A percentile compares a stretch with the other conserved stretches of the same genome.
phyloP scores from a whole-genome alignment of 2,113 vertebrate species.

The Ondatra zibethicus region DNA sequence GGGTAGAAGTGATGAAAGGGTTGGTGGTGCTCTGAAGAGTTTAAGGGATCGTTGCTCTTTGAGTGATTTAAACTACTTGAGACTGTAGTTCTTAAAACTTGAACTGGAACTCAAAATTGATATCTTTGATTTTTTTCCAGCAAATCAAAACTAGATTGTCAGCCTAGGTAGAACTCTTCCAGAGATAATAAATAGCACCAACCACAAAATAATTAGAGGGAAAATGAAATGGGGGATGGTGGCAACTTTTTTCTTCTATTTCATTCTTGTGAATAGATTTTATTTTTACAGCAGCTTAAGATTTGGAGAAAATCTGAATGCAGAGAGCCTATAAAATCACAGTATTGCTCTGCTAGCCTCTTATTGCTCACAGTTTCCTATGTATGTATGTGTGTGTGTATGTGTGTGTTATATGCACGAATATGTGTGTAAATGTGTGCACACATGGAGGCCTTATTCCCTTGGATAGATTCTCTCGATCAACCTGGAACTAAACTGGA shows the following conservation, averaged over 20 bases:
- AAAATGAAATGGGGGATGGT: not conserved
- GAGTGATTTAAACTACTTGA: slow-evolving; percentile 28
- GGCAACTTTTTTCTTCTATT: not conserved
- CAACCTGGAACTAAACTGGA: not conserved
- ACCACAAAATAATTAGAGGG: slow-evolving; percentile 30
- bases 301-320: slow-evolving; percentile 5
- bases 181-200: slow-evolving; percentile 33
- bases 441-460: not conserved
- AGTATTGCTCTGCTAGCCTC: not conserved
- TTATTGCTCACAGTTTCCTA: not conserved
- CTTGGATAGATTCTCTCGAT: not conserved
- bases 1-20: not conserved
- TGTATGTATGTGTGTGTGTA: not conserved
- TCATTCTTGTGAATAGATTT: slow-evolving; percentile 28
- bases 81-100: slow-evolving; percentile 16
- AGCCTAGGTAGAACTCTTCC: not conserved
- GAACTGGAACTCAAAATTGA: slow-evolving; percentile 43
- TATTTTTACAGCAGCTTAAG: slow-evolving; percentile 24
- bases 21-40: not conserved
- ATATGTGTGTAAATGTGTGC: not conserved
- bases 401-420: not conserved
- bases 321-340: not conserved
- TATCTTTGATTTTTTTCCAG: not conserved
- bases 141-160: slow-evolving; percentile 61
- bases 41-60: slow-evolving; percentile 18